Evolutionary conservation across 2,113 vertebrate species (phyloP).

Genomic region (Cathartes aura): DNA sequence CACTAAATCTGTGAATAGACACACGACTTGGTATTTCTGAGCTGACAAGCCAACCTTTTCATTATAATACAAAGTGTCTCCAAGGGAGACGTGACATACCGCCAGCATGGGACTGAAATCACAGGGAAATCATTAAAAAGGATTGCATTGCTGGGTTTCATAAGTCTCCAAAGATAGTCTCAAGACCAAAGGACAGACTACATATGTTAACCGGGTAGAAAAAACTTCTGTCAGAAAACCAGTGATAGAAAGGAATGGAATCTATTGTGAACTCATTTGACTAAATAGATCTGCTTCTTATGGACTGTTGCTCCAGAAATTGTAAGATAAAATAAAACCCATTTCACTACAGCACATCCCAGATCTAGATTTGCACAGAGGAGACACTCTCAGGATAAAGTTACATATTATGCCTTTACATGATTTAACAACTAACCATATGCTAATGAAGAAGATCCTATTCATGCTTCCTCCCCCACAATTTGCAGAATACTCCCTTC

Average conservation of each 20-base stretch:
- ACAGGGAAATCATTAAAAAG: not conserved
- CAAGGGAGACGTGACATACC: not conserved
- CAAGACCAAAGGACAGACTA: not conserved
- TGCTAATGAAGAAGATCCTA: not conserved
- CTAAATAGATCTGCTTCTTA: not conserved
- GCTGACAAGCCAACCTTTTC: not conserved
- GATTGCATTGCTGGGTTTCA: not conserved
- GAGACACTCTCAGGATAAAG: not conserved
- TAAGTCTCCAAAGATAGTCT: not conserved
- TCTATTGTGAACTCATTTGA: not conserved
- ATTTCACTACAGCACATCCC: not conserved
- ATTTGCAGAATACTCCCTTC: conserved; percentile 5
- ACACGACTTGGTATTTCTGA: not conserved
- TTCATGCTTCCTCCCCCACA: conserved; percentile 20
- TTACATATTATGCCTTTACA: not conserved
- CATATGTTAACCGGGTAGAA: not conserved
- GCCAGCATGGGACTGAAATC: not conserved
- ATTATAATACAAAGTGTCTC: not conserved
- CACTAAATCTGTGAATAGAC: not conserved
- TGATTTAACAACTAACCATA: conserved; percentile 19
- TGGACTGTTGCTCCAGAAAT: not conserved
- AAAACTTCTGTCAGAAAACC: not conserved
- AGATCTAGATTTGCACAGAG: not conserved
- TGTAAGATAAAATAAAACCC: not conserved
- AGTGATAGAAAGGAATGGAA: not conserved